A percentile compares a stretch with the other conserved stretches of the same genome.
Evolutionary conservation across 2,888 invertebrate species (phyloP).

Genomic region (Lasioglossum calceatum): DNA sequence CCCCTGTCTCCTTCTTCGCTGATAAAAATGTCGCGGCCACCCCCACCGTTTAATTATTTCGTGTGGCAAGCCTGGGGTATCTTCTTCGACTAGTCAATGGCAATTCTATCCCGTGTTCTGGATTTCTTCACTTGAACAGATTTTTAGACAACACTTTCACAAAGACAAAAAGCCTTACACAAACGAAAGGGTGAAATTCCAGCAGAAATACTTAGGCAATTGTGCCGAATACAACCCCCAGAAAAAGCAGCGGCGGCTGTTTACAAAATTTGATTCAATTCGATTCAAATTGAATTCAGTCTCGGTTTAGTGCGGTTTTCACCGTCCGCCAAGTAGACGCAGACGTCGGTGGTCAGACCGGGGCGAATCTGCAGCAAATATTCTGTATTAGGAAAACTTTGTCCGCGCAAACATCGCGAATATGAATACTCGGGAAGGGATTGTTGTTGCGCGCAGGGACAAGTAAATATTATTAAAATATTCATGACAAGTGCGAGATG

Average conservation of each 20-base stretch:
- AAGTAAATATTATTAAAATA: slow-evolving; percentile 55
- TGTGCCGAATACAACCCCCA: background rate
- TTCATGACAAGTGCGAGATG: slow-evolving; percentile 41
- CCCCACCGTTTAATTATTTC: slow-evolving; percentile 57
- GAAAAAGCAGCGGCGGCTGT: background rate
- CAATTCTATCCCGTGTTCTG: background rate
- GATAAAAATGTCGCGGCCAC: slow-evolving; percentile 48
- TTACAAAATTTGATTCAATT: slow-evolving; percentile 19
- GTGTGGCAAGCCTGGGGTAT: background rate
- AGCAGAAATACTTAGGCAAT: background rate
- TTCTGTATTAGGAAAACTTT: background rate
- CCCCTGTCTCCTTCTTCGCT: slow-evolving; percentile 13
- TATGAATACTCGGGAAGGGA: slow-evolving; percentile 13
- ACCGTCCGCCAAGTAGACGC: slow-evolving; percentile 17
- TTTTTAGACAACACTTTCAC: too few relatives aligned
- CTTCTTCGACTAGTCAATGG: slow-evolving; percentile 27
- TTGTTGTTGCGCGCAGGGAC: slow-evolving; percentile 24
- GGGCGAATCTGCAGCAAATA: background rate
- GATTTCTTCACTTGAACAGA: too few relatives aligned
- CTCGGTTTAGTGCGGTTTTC: background rate
- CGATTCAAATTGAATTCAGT: slow-evolving; percentile 37
- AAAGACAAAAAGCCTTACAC: too few relatives aligned
- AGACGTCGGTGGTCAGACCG: slow-evolving; percentile 21
- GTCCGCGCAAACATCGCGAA: slow-evolving; percentile 9
- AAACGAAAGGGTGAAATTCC: background rate